phyloP scores from a whole-genome alignment of 2,113 vertebrate species.

The Taurulus bubalis region DNA sequence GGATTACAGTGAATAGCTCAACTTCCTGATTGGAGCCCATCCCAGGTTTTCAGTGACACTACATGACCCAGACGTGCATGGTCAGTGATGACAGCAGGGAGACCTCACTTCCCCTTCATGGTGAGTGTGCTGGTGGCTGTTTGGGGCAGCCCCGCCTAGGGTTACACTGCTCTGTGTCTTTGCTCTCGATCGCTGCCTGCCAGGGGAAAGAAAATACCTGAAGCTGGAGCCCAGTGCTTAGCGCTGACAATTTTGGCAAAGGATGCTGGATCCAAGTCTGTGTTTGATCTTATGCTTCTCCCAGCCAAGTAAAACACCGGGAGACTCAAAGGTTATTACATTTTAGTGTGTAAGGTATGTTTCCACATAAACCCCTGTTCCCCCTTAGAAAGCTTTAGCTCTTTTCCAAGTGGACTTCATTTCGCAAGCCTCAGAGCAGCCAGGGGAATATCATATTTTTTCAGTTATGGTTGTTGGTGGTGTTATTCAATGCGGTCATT shows the following conservation, averaged over 20 bases:
- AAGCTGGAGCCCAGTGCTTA: conserved; percentile 77
- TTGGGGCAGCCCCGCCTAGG: conserved; percentile 57
- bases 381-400: conserved; percentile 70
- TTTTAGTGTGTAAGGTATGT: conserved; percentile 84
- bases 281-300: conserved; percentile 81
- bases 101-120: conserved; percentile 57
- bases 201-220: conserved; percentile 85
- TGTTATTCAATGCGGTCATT: conserved; percentile 68
- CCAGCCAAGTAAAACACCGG: conserved; percentile 83
- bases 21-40: conserved; percentile 28
- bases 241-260: conserved; percentile 82
- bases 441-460: conserved; percentile 75
- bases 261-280: conserved; percentile 78
- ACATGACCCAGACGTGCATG: conserved; percentile 37
- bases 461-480: conserved; percentile 68
- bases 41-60: conserved; percentile 31
- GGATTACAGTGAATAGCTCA: conserved; percentile 10
- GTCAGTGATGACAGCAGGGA: conserved; percentile 54
- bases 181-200: conserved; percentile 53
- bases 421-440: conserved; percentile 71
- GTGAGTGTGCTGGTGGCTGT: conserved; percentile 38
- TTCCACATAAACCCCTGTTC: conserved; percentile 80
- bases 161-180: conserved; percentile 71
- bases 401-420: conserved; percentile 80
- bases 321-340: conserved; percentile 85